Conservation (phyloP, 2,797 vertebrate genomes). For the Acanthornis magna region DNA sequence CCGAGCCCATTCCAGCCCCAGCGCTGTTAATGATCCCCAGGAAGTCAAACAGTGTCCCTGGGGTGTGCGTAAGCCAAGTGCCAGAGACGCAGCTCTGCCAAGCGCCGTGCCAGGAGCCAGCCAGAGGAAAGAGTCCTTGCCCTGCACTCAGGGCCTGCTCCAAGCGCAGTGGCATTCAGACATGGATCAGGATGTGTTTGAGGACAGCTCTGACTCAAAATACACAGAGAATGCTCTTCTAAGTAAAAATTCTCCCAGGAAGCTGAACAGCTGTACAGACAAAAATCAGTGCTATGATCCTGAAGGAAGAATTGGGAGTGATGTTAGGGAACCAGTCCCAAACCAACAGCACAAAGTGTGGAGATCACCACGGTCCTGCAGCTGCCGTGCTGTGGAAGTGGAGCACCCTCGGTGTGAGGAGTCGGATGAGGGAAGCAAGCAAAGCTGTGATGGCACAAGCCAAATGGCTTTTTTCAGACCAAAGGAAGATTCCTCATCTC, state of each 20-base stretch:
- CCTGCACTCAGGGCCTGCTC: not conserved
- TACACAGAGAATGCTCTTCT: not conserved
- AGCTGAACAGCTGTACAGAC: conserved; percentile 26
- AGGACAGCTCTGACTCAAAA: not conserved
- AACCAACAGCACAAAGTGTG: conserved; percentile 49
- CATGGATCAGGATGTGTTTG: not conserved
- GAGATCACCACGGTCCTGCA: not conserved
- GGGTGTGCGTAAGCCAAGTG: not conserved
- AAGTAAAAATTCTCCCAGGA: not conserved
- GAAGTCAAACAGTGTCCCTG: conserved; percentile 16
- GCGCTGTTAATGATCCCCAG: not conserved
- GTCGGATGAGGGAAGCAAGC: not conserved
- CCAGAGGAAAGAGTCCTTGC: not conserved
- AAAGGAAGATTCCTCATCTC: conserved; percentile 48
- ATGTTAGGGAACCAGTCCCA: not conserved
- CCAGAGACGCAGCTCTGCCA: not conserved
- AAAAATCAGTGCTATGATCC: conserved; percentile 16
- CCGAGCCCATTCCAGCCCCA: not conserved
- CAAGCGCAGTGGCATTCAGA: not conserved
- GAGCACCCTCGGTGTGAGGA: conserved; percentile 2
- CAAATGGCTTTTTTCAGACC: conserved; percentile 77
- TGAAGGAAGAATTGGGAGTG: not conserved
- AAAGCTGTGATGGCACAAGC: conserved; percentile 53
- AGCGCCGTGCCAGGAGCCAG: not conserved
- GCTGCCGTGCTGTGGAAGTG: not conserved